phyloP scores from a whole-genome alignment of 2,888 invertebrate species.

The Orthonevra nobilis region DNA sequence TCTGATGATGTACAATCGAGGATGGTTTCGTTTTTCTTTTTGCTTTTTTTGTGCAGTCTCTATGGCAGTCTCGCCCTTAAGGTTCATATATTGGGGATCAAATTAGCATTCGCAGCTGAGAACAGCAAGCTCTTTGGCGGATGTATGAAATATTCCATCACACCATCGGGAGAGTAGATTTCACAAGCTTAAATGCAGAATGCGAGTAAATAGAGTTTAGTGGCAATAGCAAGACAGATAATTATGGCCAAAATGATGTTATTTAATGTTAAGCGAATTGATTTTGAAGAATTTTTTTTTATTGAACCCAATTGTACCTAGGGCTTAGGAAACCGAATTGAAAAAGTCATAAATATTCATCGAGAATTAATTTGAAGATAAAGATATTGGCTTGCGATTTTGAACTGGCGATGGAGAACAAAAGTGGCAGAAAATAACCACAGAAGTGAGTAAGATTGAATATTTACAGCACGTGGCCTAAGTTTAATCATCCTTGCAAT shows the following conservation, averaged over 20 bases:
- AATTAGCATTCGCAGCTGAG: slow-evolving; percentile 21
- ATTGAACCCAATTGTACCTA: too few relatives aligned
- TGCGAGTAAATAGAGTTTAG: slow-evolving; percentile 19
- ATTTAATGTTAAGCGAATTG: slow-evolving; percentile 26
- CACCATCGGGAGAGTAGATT: slow-evolving; percentile 32
- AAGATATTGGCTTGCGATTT: too few relatives aligned
- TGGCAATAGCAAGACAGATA: slow-evolving; percentile 17
- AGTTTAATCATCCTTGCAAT: too few relatives aligned
- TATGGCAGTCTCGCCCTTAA: slow-evolving; percentile 19
- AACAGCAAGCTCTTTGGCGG: slow-evolving; percentile 5
- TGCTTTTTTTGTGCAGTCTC: not conserved
- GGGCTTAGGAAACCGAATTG: too few relatives aligned
- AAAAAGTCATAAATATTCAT: too few relatives aligned
- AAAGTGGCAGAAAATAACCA: too few relatives aligned
- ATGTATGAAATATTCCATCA: slow-evolving; percentile 30
- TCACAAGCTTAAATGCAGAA: slow-evolving; percentile 40
- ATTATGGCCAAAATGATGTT: slow-evolving; percentile 16
- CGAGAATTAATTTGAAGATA: too few relatives aligned
- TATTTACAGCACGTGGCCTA: too few relatives aligned
- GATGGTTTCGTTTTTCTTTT: not conserved
- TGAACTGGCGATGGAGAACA: too few relatives aligned
- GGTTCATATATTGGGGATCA: slow-evolving; percentile 31
- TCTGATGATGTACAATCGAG: slow-evolving; percentile 44
- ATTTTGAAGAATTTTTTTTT: slow-evolving; percentile 16
- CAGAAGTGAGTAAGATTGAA: too few relatives aligned